phyloP scores from a whole-genome alignment of 2,113 vertebrate genomes.

The Silurus glanis region DNA sequence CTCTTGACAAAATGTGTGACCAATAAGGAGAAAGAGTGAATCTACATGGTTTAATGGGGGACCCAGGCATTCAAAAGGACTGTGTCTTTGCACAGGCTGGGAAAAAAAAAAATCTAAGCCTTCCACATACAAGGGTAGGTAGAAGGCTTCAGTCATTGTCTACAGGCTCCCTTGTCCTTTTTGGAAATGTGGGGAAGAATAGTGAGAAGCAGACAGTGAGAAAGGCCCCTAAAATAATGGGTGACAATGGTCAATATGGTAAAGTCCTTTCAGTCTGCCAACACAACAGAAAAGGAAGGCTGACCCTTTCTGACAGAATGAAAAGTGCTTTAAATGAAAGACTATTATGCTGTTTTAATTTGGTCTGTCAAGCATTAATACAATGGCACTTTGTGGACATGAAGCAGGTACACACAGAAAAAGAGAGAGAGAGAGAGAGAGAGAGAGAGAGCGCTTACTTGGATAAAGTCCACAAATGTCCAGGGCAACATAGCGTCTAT shows the following conservation, averaged over 20 bases:
- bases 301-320: slow-evolving; percentile 83
- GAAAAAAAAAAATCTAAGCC: slow-evolving; percentile 57
- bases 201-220: slow-evolving; percentile 75
- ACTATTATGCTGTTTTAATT: slow-evolving; percentile 69
- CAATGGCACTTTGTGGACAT: slow-evolving; percentile 77
- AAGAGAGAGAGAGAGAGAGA: too few relatives aligned
- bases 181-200: slow-evolving; percentile 66
- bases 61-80: slow-evolving; percentile 3
- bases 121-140: slow-evolving; percentile 66
- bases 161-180: slow-evolving; percentile 76
- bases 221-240: slow-evolving; percentile 79
- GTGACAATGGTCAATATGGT: slow-evolving; percentile 77
- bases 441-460: slow-evolving; percentile 55
- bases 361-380: slow-evolving; percentile 58
- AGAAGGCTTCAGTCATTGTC: slow-evolving; percentile 75
- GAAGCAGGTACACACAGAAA: slow-evolving; percentile 11
- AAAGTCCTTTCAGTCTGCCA: slow-evolving; percentile 74
- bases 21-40: slow-evolving; percentile 25
- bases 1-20: slow-evolving; percentile 31
- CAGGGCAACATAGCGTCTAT: slow-evolving; percentile 69
- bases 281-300: slow-evolving; percentile 69
- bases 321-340: slow-evolving; percentile 74
- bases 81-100: slow-evolving; percentile 10
- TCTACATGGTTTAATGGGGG: slow-evolving; percentile 18
- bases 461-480: slow-evolving; percentile 72